phyloP scores from a whole-genome alignment of 2,797 vertebrate genomes.

The Phalanger gymnotis region DNA sequence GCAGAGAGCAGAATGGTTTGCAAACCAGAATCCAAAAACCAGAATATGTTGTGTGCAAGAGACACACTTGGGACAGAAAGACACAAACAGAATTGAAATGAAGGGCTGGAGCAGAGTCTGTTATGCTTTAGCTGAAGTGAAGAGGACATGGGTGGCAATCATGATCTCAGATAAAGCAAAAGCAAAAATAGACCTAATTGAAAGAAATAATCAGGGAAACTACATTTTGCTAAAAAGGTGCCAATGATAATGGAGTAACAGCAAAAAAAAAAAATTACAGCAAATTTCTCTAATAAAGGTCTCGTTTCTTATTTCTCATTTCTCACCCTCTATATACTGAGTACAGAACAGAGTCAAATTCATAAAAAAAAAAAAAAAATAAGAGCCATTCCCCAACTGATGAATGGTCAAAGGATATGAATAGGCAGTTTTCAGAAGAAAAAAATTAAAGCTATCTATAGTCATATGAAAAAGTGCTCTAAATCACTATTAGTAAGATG shows the following conservation, averaged over 20 bases:
- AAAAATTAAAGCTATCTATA: neutral
- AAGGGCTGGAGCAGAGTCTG: too few species aligned
- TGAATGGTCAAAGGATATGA: neutral
- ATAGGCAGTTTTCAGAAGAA: neutral
- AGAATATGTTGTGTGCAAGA: too few species aligned
- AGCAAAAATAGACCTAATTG: neutral
- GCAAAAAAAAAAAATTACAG: neutral
- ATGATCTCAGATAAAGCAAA: neutral
- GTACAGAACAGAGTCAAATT: neutral
- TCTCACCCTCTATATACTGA: too few species aligned
- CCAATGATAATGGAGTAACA: neutral
- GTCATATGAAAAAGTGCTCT: neutral
- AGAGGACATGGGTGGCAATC: neutral
- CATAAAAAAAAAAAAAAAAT: neutral
- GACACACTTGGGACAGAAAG: too few species aligned
- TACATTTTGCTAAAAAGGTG: neutral
- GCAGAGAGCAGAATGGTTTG: too few species aligned
- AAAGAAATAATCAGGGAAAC: neutral
- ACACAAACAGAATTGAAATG: too few species aligned
- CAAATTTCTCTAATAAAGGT: neutral
- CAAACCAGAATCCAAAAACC: too few species aligned
- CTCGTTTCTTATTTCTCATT: too few species aligned
- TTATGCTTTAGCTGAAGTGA: too few species aligned
- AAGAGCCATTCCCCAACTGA: neutral
- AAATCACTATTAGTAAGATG: neutral